A percentile compares a stretch with the other conserved stretches of the same genome.
Evolutionary conservation across 2,888 invertebrate species (phyloP).

Genomic region (Meandrusa payeni): DNA sequence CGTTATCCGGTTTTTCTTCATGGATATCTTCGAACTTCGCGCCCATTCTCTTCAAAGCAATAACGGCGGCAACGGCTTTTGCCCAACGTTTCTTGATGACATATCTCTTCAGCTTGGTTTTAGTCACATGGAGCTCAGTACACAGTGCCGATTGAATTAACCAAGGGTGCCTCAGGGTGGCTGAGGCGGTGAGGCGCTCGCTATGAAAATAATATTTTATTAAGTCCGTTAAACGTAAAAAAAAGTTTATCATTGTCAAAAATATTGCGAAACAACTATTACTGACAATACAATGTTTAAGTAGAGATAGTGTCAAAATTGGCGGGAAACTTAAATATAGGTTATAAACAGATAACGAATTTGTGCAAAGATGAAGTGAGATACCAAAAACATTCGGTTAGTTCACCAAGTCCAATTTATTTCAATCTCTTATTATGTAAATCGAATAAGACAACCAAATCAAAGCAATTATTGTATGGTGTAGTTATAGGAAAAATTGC

Average conservation of each 20-base stretch:
- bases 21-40: slow-evolving; percentile 83
- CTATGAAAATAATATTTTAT: slow-evolving; percentile 69
- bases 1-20: slow-evolving; percentile 30
- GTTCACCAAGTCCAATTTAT: too few species aligned
- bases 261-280: too few species aligned
- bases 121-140: slow-evolving; percentile 86
- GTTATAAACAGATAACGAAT: background rate
- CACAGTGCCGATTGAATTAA: slow-evolving; percentile 83
- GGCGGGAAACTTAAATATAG: background rate
- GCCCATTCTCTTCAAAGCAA: slow-evolving; percentile 93
- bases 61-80: slow-evolving; percentile 93
- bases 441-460: too few species aligned
- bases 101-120: slow-evolving; percentile 90
- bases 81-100: slow-evolving; percentile 95
- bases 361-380: background rate
- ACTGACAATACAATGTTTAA: background rate
- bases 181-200: slow-evolving; percentile 85
- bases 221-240: slow-evolving; percentile 1
- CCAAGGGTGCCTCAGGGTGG: slow-evolving; percentile 91
- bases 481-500: background rate
- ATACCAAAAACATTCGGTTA: too few species aligned
- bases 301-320: slow-evolving; percentile 3
- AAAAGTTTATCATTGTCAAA: background rate
- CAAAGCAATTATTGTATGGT: too few species aligned
- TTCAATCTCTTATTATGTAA: too few species aligned